Evolutionary conservation across 1,140 invertebrate species (phyloP), one percentile per base, ranked within the genome.

Genomic region (Gryon sp.): DNA sequence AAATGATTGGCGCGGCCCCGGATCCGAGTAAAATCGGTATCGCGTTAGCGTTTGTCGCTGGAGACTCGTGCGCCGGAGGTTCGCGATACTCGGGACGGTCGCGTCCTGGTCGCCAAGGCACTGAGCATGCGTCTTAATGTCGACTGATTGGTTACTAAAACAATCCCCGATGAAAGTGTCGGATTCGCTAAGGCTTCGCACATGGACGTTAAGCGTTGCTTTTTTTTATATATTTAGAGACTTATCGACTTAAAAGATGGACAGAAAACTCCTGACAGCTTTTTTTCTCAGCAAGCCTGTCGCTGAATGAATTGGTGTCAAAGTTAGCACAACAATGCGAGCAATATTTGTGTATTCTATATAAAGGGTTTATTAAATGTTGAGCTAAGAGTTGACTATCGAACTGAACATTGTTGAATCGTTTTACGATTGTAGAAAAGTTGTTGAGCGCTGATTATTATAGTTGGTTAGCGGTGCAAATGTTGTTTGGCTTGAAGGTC

Each of bases 41-140:
- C 36, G 65, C 41, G 43, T 45, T 41, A 57, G 65, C 75, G 78
- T 40, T 66, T 32, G 18, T 41, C 48, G 18, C 38, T 36, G 57
- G 59, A 70, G 65, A 68, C 62, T 65, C 75, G 76, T 59, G 59
- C 78, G 78, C 32, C 77, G 80, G 82, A 81, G 36, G 32, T 9
- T 6, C 81, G 79, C 77, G 78, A 74, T 52, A 69, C 73, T 75
- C 59, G 50, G 19, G 19, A 57, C 52, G 69, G 62, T 55, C 76
- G 82, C 77, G 84, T 86, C 81, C 78, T 77, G 78, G 83, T 86
- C 80, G 83, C 77, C 86, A 86, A 86, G 85, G 86, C 82, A 86
- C 83, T 83, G 83, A 66, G 82, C 83, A 82, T 86, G 86, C 86
- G 86, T 78, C 34, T 65, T 76, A 52, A 43, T 46, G 15, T 18